Base-by-base conservation (phyloP, 2,888 invertebrate species). In the Apamea crenata region DNA sequence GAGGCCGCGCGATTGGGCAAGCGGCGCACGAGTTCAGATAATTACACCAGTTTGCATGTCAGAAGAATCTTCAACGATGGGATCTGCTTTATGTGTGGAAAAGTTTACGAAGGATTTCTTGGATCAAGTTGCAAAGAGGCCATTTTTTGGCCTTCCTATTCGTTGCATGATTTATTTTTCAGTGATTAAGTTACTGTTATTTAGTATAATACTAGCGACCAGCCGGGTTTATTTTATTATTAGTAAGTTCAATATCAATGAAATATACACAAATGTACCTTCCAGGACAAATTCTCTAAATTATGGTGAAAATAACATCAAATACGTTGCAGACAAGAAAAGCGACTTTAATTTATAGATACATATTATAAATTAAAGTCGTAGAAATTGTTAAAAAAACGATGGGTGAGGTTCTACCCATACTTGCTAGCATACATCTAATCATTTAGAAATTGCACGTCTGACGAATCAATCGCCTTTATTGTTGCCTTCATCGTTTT, bases 21-120 rank as follows among this genome's bases (percentile, higher is more conserved):
- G 78, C 83, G 73, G 69, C 74, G 73, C 80, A 82, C 79, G 81
- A 84, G 77, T 69, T 67, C 78, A 81, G 77, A 79, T 83, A 89
- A 89, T 89, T 86, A 88, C 81, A 75, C 77, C 79, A 81, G 78
- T 89, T 85, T 83, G 79, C 81, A 80, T 83, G 83, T 88, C 89
- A 88, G 83, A 81, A 81, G 82, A 81, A 87, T 85, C 86, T 86
- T 80, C 77, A 70, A 81, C 67, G 78, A 86, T 76, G 44, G 40
- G 53, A 85, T 82, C 78, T 75, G 68, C 66, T 75, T 67, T 61
- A 71, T 80, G 74, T 73, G 72, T 74, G 77, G 80, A 81, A 79
- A 79, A 80, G 53, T 75, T 77, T 59, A 53, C 32, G 29, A n/a
- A 65, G 21, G 44, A 68, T 75, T 73, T 73, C 40, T 70, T 73